These are phyloP conservation scores for Paedocypris micromegethes DNA, from an alignment of 2,797 vertebrate genomes.

Conservation along the genomic window DNA sequence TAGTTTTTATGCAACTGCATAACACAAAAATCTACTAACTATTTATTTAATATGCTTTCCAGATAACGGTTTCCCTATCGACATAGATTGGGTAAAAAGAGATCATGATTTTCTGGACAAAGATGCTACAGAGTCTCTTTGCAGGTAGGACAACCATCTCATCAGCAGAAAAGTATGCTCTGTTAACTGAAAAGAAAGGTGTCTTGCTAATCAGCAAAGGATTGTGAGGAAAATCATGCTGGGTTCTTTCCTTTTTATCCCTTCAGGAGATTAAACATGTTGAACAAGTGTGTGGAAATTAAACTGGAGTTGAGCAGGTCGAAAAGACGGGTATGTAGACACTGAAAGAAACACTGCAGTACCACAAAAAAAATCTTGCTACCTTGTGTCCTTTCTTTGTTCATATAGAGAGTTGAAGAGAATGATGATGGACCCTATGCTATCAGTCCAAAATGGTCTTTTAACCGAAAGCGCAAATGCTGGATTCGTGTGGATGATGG, in stretches of 20 bases:
- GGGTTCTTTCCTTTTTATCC: slow-evolving; percentile 17
- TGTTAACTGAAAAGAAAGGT: background rate
- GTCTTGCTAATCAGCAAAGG: slow-evolving; percentile 7
- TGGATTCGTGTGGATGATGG: slow-evolving; percentile 68
- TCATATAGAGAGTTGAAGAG: slow-evolving; percentile 66
- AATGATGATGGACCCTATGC: slow-evolving; percentile 77
- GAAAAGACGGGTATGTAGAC: slow-evolving; percentile 63
- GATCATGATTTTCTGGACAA: slow-evolving; percentile 83
- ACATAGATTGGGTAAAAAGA: slow-evolving; percentile 70
- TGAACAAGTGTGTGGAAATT: slow-evolving; percentile 81
- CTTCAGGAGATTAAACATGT: slow-evolving; percentile 76
- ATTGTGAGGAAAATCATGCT: slow-evolving; percentile 2
- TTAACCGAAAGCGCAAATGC: slow-evolving; percentile 61
- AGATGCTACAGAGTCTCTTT: slow-evolving; percentile 77
- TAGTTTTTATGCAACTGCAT: slow-evolving; percentile 2
- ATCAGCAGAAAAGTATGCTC: background rate
- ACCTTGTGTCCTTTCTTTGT: background rate
- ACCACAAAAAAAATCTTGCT: background rate
- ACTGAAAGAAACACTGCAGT: slow-evolving; percentile 12
- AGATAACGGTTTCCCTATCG: slow-evolving; percentile 81
- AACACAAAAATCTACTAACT: background rate
- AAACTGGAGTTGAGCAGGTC: slow-evolving; percentile 73
- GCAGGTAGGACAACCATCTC: slow-evolving; percentile 70
- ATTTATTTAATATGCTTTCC: slow-evolving; percentile 37
- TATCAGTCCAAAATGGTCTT: slow-evolving; percentile 81